phyloP scores from a whole-genome alignment of 2,888 invertebrate species.

The Horisme vitalbata region DNA sequence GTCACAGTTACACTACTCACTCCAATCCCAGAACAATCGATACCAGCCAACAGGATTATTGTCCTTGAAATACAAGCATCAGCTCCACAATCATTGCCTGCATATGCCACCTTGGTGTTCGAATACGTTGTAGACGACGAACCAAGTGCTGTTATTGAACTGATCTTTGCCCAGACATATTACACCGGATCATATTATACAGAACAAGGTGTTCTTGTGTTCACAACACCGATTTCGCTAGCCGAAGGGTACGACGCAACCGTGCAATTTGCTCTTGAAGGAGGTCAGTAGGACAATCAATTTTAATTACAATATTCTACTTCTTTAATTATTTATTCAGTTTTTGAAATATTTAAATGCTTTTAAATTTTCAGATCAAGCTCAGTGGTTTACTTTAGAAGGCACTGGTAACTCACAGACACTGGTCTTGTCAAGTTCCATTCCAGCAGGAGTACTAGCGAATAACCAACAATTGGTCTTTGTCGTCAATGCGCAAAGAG shows the following conservation, averaged over 20 bases:
- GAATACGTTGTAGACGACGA: constrained; percentile 36
- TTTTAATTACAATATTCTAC: too few relatives aligned
- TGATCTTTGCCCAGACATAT: constrained; percentile 15
- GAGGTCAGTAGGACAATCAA: constrained; percentile 40
- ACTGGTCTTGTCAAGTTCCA: constrained; percentile 23
- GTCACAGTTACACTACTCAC: constrained; percentile 13
- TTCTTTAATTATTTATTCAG: too few relatives aligned
- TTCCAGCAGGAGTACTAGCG: constrained; percentile 35
- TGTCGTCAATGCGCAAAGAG: constrained; percentile 22
- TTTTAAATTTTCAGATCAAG: constrained; percentile 13
- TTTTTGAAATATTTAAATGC: too few relatives aligned
- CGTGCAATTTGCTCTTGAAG: constrained; percentile 39
- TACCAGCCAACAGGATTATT: constrained; percentile 32
- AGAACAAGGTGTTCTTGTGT: constrained; percentile 23
- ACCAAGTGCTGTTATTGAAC: neutral
- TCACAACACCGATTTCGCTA: constrained; percentile 31
- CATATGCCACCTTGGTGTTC: constrained; percentile 39
- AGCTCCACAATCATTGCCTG: constrained; percentile 30
- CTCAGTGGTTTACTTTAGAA: constrained; percentile 23
- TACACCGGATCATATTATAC: constrained; percentile 18
- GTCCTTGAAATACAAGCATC: constrained; percentile 35
- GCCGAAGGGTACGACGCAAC: constrained; percentile 33
- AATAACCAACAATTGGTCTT: constrained; percentile 39
- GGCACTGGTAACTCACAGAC: constrained; percentile 24
- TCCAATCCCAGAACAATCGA: constrained; percentile 36